These are phyloP conservation scores for Apeira syringaria DNA, from an alignment of 2,888 invertebrate species.

Conservation along the genomic window DNA sequence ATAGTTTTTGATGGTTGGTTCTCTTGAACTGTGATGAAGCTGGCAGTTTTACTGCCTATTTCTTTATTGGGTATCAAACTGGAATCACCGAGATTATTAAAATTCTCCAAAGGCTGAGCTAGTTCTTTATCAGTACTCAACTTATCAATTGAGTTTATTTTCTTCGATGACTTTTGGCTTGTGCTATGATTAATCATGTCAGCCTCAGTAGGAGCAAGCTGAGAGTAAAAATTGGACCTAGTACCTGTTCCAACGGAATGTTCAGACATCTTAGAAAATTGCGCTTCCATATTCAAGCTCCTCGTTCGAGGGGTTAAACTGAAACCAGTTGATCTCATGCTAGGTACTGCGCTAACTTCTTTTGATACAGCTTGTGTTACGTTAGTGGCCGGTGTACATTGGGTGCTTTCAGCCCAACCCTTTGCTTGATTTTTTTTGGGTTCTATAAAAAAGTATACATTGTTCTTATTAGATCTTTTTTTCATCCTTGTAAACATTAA, in stretches of 20 bases:
- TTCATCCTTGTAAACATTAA: constrained; percentile 34
- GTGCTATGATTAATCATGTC: neutral
- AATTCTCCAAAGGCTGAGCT: neutral
- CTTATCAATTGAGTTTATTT: neutral
- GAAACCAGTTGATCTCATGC: neutral
- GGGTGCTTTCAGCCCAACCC: constrained; percentile 4
- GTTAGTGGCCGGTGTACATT: neutral
- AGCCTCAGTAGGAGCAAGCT: neutral
- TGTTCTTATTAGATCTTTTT: constrained; percentile 29
- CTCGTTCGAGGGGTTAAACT: neutral
- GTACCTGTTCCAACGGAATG: constrained; percentile 3
- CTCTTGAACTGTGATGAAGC: constrained; percentile 17
- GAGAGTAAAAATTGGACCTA: neutral
- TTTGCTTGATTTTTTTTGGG: neutral
- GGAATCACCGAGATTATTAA: neutral
- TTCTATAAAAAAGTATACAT: constrained; percentile 21
- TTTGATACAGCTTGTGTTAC: neutral
- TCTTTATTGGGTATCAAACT: constrained; percentile 6
- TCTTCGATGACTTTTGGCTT: neutral
- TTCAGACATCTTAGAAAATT: neutral
- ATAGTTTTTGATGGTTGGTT: constrained; percentile 23
- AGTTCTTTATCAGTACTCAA: constrained; percentile 1
- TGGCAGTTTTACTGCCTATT: constrained; percentile 9
- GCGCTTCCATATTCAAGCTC: neutral
- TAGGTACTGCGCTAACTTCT: neutral